These are phyloP conservation scores for Neolamprologus modestus DNA, from an alignment of 2,113 vertebrate genomes.

Conservation along the genomic window DNA sequence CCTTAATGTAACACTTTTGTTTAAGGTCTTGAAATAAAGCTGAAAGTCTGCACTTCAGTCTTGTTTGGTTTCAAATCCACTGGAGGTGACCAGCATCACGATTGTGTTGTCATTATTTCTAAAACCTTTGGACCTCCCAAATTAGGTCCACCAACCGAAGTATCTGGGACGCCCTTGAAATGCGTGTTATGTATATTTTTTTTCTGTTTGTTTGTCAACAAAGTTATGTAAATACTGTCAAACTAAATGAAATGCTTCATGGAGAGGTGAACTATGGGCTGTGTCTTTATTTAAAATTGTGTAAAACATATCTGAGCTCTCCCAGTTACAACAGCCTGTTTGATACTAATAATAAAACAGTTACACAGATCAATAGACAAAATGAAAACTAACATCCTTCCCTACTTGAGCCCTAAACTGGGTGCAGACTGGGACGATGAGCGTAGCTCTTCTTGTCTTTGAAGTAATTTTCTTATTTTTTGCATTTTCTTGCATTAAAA, in stretches of 20 bases:
- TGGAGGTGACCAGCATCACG: neutral
- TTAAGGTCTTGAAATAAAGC: neutral
- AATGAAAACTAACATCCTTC: neutral
- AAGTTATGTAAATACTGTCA: neutral
- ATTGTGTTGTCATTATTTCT: neutral
- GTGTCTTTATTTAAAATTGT: neutral
- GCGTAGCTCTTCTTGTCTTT: neutral
- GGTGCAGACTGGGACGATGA: neutral
- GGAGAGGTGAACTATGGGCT: neutral
- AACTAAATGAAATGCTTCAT: neutral
- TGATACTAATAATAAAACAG: neutral
- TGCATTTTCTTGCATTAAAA: neutral
- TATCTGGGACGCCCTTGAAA: neutral
- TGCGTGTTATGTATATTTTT: neutral
- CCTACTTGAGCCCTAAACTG: neutral
- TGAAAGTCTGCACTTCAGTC: neutral
- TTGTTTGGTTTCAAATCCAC: neutral
- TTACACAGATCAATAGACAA: neutral
- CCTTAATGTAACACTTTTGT: neutral
- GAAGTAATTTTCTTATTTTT: neutral
- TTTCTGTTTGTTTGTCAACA: neutral
- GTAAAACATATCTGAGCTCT: neutral
- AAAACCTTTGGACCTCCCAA: neutral
- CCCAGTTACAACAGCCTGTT: neutral
- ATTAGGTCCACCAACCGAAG: neutral